These are phyloP conservation scores for Lathronympha strigana DNA, from an alignment of 2,888 invertebrate genomes.

Conservation along the genomic window DNA sequence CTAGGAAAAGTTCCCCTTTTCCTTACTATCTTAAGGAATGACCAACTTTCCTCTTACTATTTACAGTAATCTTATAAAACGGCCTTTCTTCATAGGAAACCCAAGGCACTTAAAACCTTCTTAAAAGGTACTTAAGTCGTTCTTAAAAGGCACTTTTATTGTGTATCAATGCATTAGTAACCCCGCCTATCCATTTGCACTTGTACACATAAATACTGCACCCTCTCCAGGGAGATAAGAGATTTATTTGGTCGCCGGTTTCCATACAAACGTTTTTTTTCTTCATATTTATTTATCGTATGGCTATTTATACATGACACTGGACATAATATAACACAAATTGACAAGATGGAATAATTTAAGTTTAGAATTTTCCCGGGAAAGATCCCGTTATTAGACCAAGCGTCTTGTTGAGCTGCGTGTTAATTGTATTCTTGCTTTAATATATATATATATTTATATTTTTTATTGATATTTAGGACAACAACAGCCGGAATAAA, in stretches of 20 bases:
- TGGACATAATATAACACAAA: no score
- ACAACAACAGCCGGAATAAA: no score
- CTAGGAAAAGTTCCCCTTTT: conserved; percentile 4
- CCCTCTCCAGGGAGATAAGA: conserved; percentile 32
- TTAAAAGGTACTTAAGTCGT: conserved; percentile 6
- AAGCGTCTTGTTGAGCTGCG: no score
- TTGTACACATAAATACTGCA: conserved; percentile 39
- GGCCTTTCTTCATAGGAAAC: not conserved
- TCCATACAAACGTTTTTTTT: conserved; percentile 21
- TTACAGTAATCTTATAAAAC: not conserved
- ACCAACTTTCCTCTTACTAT: conserved; percentile 14
- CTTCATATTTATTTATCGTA: no score
- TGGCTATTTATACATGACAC: no score
- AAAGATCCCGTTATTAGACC: no score
- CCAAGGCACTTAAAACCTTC: not conserved
- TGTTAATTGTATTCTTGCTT: no score
- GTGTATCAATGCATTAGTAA: conserved; percentile 34
- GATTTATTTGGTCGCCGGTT: conserved; percentile 10
- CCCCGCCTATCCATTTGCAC: conserved; percentile 38
- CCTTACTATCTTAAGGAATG: conserved; percentile 1
- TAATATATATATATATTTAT: no score
- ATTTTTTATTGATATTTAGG: no score
- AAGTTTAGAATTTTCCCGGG: no score
- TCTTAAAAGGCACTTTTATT: conserved; percentile 8
- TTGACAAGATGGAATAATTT: no score